phyloP scores from a whole-genome alignment of 2,113 vertebrate species.

The Prinia subflava region DNA sequence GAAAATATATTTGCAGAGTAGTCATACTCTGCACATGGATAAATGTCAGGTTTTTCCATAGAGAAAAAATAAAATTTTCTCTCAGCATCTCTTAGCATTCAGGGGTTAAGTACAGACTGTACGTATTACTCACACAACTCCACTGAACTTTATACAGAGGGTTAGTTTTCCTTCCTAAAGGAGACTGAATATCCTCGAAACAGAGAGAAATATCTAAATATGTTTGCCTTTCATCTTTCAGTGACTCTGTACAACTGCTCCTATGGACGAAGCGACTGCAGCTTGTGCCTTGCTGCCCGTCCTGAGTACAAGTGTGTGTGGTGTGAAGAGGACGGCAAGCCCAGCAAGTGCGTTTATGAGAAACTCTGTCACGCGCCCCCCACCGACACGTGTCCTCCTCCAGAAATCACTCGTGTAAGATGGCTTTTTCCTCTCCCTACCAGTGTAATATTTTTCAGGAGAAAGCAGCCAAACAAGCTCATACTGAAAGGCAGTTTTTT shows the following conservation, averaged over 20 bases:
- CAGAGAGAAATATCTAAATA: background rate
- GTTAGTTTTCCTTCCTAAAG: background rate
- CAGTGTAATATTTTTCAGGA: background rate
- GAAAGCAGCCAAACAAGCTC: background rate
- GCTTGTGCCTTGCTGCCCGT: constrained; percentile 84
- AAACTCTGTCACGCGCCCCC: constrained; percentile 68
- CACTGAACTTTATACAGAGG: background rate
- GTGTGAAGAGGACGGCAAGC: constrained; percentile 72
- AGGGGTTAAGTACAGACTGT: background rate
- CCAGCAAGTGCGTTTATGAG: constrained; percentile 78
- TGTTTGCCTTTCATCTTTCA: constrained; percentile 40
- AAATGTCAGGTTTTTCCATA: background rate
- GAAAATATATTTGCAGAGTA: background rate
- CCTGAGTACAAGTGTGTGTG: constrained; percentile 83
- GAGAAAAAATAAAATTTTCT: background rate
- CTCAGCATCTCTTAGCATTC: background rate
- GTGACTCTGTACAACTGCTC: constrained; percentile 95
- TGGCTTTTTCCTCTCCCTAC: background rate
- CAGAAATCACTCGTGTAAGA: constrained; percentile 85
- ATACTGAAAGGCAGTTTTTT: background rate
- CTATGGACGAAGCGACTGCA: constrained; percentile 89
- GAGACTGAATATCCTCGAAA: background rate
- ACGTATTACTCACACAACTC: accelerated
- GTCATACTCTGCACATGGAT: background rate
- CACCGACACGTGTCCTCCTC: constrained; percentile 75